Evolutionary conservation across 1,140 invertebrate genomes (phyloP).

Genomic region (Plectus sambesii): DNA sequence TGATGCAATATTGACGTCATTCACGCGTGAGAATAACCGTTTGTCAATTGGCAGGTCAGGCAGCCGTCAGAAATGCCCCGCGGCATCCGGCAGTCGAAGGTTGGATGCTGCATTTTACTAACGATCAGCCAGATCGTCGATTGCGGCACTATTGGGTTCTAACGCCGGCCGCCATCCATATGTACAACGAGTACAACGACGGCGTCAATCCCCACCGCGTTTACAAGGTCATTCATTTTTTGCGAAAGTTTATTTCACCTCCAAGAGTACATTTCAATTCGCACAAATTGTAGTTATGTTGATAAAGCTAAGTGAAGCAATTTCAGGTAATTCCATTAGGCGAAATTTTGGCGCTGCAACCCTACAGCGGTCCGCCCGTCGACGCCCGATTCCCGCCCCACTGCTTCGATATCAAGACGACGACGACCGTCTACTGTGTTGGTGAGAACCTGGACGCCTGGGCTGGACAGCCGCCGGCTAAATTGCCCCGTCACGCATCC

Average conservation of each 20-base stretch:
- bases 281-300: too few species aligned
- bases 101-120: constrained; percentile 42
- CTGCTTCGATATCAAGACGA: constrained; percentile 42
- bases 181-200: constrained; percentile 45
- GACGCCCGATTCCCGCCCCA: constrained; percentile 37
- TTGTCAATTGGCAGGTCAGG: too few species aligned
- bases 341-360: constrained; percentile 36
- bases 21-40: too few species aligned
- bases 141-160: constrained; percentile 43
- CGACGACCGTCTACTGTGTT: constrained; percentile 34
- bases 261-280: too few species aligned
- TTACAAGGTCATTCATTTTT: too few species aligned
- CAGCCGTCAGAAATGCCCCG: too few species aligned
- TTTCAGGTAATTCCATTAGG: constrained; percentile 31
- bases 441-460: constrained; percentile 39
- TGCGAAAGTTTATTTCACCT: too few species aligned
- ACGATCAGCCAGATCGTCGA: constrained; percentile 30
- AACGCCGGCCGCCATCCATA: constrained; percentile 32
- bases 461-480: constrained; percentile 25
- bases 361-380: constrained; percentile 35
- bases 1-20: too few species aligned
- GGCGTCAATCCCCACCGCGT: constrained; percentile 42
- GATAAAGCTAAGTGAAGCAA: too few species aligned
- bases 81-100: constrained; percentile 37
- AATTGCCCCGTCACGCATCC: constrained; percentile 31